Conservation (phyloP, 2,113 vertebrate species). For the Semnornis frantzii region DNA sequence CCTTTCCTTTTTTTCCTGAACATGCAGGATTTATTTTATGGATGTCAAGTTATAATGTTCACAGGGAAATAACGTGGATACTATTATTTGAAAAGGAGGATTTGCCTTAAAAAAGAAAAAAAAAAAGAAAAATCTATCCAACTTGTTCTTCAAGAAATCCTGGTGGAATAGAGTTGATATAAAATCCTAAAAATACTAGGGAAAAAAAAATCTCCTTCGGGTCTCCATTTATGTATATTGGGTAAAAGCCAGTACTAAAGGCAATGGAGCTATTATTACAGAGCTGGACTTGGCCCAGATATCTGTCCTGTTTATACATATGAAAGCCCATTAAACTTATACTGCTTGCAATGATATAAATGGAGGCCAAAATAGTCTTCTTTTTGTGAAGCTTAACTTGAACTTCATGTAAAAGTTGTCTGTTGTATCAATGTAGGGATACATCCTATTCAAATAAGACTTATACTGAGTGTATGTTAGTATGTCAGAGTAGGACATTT, state of each 20-base stretch:
- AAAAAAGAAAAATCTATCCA: not conserved
- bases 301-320: conserved; percentile 2
- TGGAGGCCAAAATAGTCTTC: not conserved
- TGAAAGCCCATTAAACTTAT: not conserved
- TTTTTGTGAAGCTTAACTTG: not conserved
- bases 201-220: not conserved
- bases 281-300: conserved; percentile 15
- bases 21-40: not conserved
- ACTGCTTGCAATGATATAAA: not conserved
- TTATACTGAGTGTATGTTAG: not conserved
- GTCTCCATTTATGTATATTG: not conserved
- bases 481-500: not conserved
- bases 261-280: conserved; percentile 17
- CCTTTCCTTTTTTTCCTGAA: not conserved
- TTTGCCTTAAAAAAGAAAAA: not conserved
- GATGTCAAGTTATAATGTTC: not conserved
- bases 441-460: not conserved
- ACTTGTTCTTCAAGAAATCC: not conserved
- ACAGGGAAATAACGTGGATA: not conserved
- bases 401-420: not conserved
- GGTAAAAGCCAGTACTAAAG: conserved; percentile 18
- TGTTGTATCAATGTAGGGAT: not conserved
- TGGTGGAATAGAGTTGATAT: not conserved
- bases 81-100: not conserved
- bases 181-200: conserved; percentile 17